phyloP scores from a whole-genome alignment of 2,888 invertebrate species.

The Luffia ferchaultella region DNA sequence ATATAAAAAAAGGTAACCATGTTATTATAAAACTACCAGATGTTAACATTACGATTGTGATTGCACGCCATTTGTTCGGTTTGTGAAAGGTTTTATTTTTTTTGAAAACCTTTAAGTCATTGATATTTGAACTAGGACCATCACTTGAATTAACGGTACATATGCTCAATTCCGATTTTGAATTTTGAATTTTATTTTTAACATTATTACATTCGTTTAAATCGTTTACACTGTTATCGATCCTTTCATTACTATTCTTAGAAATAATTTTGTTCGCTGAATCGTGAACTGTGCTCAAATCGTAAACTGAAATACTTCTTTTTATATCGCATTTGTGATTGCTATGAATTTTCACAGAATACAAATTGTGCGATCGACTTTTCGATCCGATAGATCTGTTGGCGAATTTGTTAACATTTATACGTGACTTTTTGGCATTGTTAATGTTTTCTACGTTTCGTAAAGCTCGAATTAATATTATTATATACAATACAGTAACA shows the following conservation, averaged over 20 bases:
- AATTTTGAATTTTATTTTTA: conserved; percentile 5
- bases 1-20: conserved; percentile 71
- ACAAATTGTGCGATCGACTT: conserved; percentile 4
- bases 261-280: not conserved
- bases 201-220: conserved; percentile 10
- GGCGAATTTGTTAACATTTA: conserved; percentile 15
- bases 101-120: conserved; percentile 14
- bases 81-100: conserved; percentile 27
- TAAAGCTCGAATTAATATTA: conserved; percentile 66
- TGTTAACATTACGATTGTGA: conserved; percentile 69
- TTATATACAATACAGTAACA: conserved; percentile 60
- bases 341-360: conserved; percentile 1
- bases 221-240: conserved; percentile 13
- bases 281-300: not conserved
- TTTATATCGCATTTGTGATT: conserved; percentile 20
- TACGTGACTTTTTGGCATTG: conserved; percentile 28
- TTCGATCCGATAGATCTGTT: too few species aligned
- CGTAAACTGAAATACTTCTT: conserved; percentile 38
- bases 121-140: not conserved
- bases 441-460: conserved; percentile 43
- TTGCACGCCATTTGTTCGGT: conserved; percentile 67
- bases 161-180: conserved; percentile 32
- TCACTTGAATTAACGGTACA: conserved; percentile 27
- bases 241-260: not conserved
- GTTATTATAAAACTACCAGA: conserved; percentile 68